Evolutionary conservation across 2,113 vertebrate species (phyloP).

Genomic region (Ascaphus truei): DNA sequence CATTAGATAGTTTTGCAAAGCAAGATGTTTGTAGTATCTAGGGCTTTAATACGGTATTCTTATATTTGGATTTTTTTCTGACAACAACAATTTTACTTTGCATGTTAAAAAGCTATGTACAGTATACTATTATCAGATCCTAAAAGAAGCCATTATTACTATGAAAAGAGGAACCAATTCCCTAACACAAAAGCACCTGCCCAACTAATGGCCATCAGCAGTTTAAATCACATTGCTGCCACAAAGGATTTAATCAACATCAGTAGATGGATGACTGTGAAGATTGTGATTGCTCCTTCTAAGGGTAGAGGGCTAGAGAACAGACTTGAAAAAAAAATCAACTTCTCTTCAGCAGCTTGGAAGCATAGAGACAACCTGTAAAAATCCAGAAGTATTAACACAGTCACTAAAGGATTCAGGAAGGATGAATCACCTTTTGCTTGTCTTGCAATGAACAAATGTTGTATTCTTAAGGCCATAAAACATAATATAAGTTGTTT

Average conservation of each 20-base stretch:
- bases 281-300: constrained; percentile 7
- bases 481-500: too few relatives aligned
- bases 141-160: constrained; percentile 36
- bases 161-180: constrained; percentile 44
- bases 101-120: constrained; percentile 40
- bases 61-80: constrained; percentile 31
- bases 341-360: neutral
- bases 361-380: neutral
- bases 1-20: constrained; percentile 33
- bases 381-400: neutral
- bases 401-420: neutral
- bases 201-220: constrained; percentile 37
- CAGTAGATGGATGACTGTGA: neutral
- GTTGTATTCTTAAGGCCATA: neutral
- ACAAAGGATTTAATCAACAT: constrained; percentile 46
- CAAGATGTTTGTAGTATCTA: constrained; percentile 40
- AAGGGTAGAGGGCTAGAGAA: neutral
- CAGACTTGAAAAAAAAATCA: neutral
- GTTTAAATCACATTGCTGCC: constrained; percentile 39
- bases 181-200: constrained; percentile 23
- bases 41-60: constrained; percentile 43
- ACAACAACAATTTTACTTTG: constrained; percentile 43
- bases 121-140: constrained; percentile 36
- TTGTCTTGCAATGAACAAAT: neutral
- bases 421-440: neutral